These are phyloP conservation scores for Triplophysa tibetana DNA, from an alignment of 2,113 vertebrate genomes.

Conservation along the genomic window DNA sequence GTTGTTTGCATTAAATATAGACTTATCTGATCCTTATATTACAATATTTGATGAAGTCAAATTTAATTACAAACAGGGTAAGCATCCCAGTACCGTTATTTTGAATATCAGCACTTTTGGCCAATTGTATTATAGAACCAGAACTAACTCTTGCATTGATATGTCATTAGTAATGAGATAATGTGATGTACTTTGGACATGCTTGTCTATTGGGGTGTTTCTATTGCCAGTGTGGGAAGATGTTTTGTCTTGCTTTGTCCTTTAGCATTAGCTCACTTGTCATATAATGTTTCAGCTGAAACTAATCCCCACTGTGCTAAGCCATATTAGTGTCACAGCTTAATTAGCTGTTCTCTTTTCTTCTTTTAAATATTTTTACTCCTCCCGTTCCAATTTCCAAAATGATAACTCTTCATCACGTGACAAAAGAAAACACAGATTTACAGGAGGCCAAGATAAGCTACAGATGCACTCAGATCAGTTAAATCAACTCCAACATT, in stretches of 20 bases:
- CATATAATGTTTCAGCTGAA: slow-evolving; percentile 30
- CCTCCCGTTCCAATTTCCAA: neutral
- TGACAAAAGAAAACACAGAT: neutral
- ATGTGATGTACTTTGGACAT: no score
- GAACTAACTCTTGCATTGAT: neutral
- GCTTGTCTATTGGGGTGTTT: neutral
- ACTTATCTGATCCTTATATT: neutral
- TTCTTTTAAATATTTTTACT: neutral
- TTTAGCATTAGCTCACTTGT: slow-evolving; percentile 49
- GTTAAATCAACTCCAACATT: slow-evolving; percentile 25
- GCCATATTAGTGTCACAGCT: slow-evolving; percentile 57
- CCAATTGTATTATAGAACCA: neutral
- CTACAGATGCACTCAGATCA: slow-evolving; percentile 30
- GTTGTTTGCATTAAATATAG: neutral
- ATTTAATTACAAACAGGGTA: neutral
- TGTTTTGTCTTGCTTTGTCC: slow-evolving; percentile 34
- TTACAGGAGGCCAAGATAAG: slow-evolving; percentile 17
- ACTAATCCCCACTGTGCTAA: slow-evolving; percentile 56
- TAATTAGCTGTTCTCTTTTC: slow-evolving; percentile 51
- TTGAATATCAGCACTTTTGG: neutral
- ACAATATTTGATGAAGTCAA: no score
- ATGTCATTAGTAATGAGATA: neutral
- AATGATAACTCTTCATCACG: neutral
- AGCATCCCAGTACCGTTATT: neutral
- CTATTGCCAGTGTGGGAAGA: neutral